A percentile compares a stretch with the other conserved stretches of the same genome.
Conservation (phyloP, 1,140 invertebrate species). For the Cyclargus thomasi region DNA sequence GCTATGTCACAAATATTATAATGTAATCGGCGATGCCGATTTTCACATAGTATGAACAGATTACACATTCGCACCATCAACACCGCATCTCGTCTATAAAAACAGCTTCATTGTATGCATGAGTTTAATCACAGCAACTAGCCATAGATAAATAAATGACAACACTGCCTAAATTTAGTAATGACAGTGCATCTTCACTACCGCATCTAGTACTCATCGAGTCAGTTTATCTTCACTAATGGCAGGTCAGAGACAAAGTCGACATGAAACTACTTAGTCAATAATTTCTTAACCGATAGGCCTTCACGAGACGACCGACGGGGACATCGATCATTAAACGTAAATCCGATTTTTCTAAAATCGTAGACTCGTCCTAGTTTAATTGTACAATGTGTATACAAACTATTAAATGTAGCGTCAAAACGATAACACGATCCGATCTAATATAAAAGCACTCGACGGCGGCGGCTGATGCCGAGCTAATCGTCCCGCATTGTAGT, state of each 20-base stretch:
- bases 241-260: conserved; percentile 5
- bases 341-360: not conserved
- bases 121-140: not conserved
- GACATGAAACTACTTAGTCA: conserved; percentile 1
- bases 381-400: conserved; percentile 9
- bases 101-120: not conserved
- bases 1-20: not conserved
- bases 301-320: not conserved
- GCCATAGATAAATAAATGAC: not conserved
- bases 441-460: conserved; percentile 13
- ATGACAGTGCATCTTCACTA: conserved; percentile 6
- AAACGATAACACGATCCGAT: conserved; percentile 7
- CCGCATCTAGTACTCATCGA: conserved; percentile 2
- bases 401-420: conserved; percentile 9
- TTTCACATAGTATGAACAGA: conserved; percentile 16
- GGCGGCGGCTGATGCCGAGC: not conserved
- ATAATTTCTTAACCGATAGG: not conserved
- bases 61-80: not conserved
- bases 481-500: conserved; percentile 2
- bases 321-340: not conserved
- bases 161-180: not conserved
- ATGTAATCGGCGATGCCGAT: not conserved
- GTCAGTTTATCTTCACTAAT: conserved; percentile 9
- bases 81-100: not conserved
- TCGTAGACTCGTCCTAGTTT: not conserved